Evolutionary conservation across 2,797 vertebrate species (phyloP), one percentile per base, ranked within the genome.

Genomic region (Glossophaga mutica): DNA sequence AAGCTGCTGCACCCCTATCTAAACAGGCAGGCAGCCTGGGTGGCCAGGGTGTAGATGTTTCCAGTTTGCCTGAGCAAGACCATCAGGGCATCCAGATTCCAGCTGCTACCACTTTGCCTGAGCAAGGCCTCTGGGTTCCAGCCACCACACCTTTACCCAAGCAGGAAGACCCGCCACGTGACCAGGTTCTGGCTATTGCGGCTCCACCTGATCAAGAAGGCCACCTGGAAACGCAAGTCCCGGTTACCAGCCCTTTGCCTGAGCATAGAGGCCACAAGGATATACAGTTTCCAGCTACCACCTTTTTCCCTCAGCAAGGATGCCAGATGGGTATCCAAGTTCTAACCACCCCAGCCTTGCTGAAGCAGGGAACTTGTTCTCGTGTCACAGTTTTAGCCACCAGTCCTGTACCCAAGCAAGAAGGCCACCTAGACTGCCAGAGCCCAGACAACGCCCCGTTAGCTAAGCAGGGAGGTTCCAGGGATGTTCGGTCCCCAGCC

Each of bases 1-100:
- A 92, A 46, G 87, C 85, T 73, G 91, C 95, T 16, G 57, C 65
- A 6, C 67, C 95, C 59, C 39, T 97, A 65, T 85, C 65, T 50
- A 94, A 94, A 50, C 39, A 70, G 79, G 39, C 57, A 94, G 62
- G 37, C 87, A 32, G 32, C 65, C 74, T 34, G 16, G 42, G n/a
- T 12, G 34, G 50, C 65, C 86, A n/a, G 46, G 24, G 50, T 52
- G 59, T 78, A 65, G 57, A 26, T 59, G 87, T 82, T 70, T 78
- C 93, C 8, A 18, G 16, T 90, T 79, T 70, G 44, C 86, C 93
- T 34, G 59, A 95, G 68, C 95, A 70, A 87, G 70, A 77, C 57
- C 68, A 22, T 12, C n/a, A 1, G 7, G 62, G 19, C 44, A 73
- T 16, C 62, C 37, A 2, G 15, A 7, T 24, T 48, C 78, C 82